phyloP scores from a whole-genome alignment of 2,888 invertebrate species.

The Hermaeophaga mercurialis region DNA sequence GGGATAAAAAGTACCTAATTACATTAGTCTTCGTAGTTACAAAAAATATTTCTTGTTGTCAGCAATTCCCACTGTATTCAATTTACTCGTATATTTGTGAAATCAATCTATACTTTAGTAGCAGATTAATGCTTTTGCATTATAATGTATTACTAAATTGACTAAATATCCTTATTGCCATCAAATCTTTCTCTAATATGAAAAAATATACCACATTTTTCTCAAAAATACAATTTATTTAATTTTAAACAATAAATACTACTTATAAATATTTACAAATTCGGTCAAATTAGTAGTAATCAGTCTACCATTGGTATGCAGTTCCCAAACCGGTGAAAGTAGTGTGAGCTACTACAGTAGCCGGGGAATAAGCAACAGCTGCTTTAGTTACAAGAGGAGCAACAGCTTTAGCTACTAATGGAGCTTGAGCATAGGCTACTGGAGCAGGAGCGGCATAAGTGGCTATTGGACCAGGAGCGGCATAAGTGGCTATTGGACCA shows the following conservation, averaged over 20 bases:
- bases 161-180: no score
- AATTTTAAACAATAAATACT: constrained; percentile 28
- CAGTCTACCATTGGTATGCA: constrained; percentile 67
- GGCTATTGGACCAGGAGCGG: constrained; percentile 27
- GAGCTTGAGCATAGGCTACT: constrained; percentile 31
- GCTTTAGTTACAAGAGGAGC: constrained; percentile 47
- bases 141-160: no score
- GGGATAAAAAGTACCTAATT: no score
- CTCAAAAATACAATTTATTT: constrained; percentile 8
- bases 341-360: constrained; percentile 68
- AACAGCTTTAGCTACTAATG: constrained; percentile 35
- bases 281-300: constrained; percentile 14
- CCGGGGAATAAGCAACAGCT: constrained; percentile 64
- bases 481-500: constrained; percentile 8
- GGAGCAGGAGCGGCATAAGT: constrained; percentile 37
- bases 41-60: no score
- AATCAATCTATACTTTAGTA: no score
- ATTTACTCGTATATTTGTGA: no score
- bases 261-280: constrained; percentile 28
- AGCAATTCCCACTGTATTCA: no score
- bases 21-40: no score
- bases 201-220: not conserved
- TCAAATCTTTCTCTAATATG: no score
- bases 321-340: constrained; percentile 68
- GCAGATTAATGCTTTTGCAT: no score